These are phyloP conservation scores for Jacana jacana DNA, from an alignment of 2,113 vertebrate genomes.

Conservation along the genomic window DNA sequence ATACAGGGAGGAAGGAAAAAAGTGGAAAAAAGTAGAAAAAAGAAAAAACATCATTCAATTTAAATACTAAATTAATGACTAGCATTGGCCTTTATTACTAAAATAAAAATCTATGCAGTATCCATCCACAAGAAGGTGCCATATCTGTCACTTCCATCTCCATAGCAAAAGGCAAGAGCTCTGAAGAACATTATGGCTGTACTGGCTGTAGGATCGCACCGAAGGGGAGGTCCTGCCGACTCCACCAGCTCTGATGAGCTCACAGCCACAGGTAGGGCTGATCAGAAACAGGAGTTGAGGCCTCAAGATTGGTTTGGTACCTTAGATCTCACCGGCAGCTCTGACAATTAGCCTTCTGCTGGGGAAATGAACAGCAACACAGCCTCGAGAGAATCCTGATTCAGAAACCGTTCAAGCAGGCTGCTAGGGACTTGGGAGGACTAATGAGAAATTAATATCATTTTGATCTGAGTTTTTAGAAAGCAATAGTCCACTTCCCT, in stretches of 20 bases:
- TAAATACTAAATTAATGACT: background rate
- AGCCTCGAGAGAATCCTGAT: background rate
- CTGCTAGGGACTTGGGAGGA: background rate
- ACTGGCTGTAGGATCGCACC: background rate
- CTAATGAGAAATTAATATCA: conserved; percentile 43
- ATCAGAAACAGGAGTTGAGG: background rate
- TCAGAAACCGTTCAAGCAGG: background rate
- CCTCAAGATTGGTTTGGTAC: background rate
- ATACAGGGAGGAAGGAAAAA: background rate
- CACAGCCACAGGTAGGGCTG: background rate
- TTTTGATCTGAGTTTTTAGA: conserved; percentile 29
- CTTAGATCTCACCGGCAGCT: background rate
- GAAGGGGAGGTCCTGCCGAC: background rate
- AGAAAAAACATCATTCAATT: background rate
- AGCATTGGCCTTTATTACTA: background rate
- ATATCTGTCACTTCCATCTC: background rate
- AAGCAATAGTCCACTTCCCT: background rate
- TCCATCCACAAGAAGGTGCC: background rate
- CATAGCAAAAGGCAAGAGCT: rapidly evolving
- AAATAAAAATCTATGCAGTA: background rate
- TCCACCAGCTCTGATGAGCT: rapidly evolving
- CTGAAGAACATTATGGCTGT: rapidly evolving
- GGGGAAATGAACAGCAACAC: background rate
- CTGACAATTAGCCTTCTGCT: background rate
- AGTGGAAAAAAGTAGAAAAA: too few species aligned